Percentiles rank a stretch among this genome's conserved stretches.
phyloP scores from a whole-genome alignment of 2,797 vertebrate genomes.

The Anas acuta region DNA sequence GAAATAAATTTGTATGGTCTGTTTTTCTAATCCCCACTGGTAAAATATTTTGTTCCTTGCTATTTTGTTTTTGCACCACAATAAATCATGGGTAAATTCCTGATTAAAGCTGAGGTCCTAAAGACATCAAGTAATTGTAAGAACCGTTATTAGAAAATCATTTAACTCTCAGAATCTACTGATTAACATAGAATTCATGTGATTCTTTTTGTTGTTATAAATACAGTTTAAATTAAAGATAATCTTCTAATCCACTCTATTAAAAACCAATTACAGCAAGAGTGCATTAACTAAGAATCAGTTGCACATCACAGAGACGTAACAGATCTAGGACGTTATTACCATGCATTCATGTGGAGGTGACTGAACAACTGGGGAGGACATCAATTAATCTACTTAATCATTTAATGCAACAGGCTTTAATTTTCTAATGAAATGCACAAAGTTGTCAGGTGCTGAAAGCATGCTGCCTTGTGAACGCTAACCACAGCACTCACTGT shows the following conservation, averaged over 20 bases:
- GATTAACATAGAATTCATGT: constrained; percentile 10
- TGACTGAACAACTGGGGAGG: neutral
- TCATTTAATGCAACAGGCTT: constrained; percentile 24
- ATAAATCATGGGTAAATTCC: neutral
- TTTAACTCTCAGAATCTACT: constrained; percentile 20
- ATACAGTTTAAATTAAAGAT: constrained; percentile 32
- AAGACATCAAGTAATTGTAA: neutral
- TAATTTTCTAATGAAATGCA: constrained; percentile 10
- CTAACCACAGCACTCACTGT: neutral
- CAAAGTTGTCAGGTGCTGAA: neutral
- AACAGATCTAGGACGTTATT: neutral
- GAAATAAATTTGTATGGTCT: too few species aligned
- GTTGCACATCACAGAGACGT: neutral
- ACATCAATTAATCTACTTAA: constrained; percentile 26
- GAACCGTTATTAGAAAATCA: neutral
- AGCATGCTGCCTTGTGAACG: neutral
- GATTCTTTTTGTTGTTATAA: constrained; percentile 28
- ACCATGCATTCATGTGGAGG: neutral
- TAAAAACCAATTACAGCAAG: constrained; percentile 45
- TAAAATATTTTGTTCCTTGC: neutral
- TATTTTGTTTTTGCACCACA: neutral
- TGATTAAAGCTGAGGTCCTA: constrained; percentile 43
- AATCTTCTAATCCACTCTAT: constrained; percentile 47
- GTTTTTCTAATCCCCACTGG: too few species aligned
- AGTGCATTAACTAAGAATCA: constrained; percentile 30